Conservation (phyloP, 2,113 vertebrate species). For the Notarius quadriscutis region DNA sequence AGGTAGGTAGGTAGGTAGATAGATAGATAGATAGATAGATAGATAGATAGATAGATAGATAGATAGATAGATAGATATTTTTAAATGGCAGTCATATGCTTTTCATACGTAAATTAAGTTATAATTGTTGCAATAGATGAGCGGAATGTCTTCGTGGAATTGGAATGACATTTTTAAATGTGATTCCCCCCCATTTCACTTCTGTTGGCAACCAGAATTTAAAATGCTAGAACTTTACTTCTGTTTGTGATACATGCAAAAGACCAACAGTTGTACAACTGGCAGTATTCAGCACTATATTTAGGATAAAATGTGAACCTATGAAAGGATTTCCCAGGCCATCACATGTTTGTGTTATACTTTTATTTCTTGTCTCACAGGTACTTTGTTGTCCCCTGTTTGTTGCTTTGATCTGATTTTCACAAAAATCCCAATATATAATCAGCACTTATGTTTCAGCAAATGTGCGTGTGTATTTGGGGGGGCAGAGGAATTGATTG, state of each 20-base stretch:
- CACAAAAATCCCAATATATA: background rate
- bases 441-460: background rate
- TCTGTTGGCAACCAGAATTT: background rate
- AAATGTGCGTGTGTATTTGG: slow-evolving; percentile 28
- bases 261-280: background rate
- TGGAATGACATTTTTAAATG: background rate
- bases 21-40: no score
- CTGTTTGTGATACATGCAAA: background rate
- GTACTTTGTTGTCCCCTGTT: background rate
- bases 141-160: background rate
- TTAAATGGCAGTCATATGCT: background rate
- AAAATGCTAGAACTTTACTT: background rate
- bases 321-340: slow-evolving; percentile 9
- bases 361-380: slow-evolving; percentile 15
- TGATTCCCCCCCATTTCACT: background rate
- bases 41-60: no score
- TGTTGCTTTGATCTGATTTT: background rate
- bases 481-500: no score
- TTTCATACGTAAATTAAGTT: background rate
- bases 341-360: slow-evolving; percentile 21
- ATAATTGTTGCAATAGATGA: background rate
- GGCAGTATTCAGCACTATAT: background rate
- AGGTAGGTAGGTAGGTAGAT: no score
- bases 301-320: background rate
- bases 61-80: no score